Percentiles rank a stretch among this genome's conserved stretches.
Evolutionary conservation across 2,888 invertebrate genomes (phyloP).

Genomic region (Noctua janthe): DNA sequence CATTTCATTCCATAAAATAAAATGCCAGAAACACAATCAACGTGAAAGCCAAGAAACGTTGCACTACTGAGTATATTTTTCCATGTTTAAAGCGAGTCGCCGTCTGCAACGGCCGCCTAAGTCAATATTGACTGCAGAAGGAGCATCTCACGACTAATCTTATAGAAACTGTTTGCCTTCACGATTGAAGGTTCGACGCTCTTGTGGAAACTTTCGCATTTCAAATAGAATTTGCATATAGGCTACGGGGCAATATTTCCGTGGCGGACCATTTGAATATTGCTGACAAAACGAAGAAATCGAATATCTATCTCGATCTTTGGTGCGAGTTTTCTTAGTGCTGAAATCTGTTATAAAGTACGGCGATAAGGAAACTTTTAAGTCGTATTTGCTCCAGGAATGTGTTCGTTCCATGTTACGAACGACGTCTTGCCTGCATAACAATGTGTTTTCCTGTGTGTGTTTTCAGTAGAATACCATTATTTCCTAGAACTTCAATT

Average conservation of each 20-base stretch:
- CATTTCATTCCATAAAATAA: conserved; percentile 57
- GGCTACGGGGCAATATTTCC: conserved; percentile 87
- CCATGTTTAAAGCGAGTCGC: conserved; percentile 54
- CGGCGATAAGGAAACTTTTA: conserved; percentile 57
- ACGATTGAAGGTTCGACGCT: conserved; percentile 85
- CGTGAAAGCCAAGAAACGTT: conserved; percentile 60
- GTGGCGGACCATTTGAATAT: conserved; percentile 84
- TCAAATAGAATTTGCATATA: conserved; percentile 88
- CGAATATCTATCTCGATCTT: conserved; percentile 74
- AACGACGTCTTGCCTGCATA: conserved; percentile 48
- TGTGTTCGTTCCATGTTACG: conserved; percentile 46
- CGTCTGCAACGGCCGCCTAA: conserved; percentile 72
- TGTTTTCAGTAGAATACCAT: conserved; percentile 53
- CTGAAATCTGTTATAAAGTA: conserved; percentile 61
- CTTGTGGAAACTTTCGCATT: conserved; percentile 85
- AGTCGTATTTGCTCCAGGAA: conserved; percentile 48
- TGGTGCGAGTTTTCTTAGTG: conserved; percentile 54
- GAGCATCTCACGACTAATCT: conserved; percentile 87
- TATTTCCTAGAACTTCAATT: conserved; percentile 31
- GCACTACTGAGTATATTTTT: conserved; percentile 62
- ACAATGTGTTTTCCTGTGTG: conserved; percentile 41
- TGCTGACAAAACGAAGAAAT: conserved; percentile 82
- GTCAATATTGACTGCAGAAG: conserved; percentile 86
- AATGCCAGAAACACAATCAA: conserved; percentile 56
- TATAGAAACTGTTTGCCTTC: conserved; percentile 88